phyloP scores from a whole-genome alignment of 2,888 invertebrate species.

The Perithous albicinctus region DNA sequence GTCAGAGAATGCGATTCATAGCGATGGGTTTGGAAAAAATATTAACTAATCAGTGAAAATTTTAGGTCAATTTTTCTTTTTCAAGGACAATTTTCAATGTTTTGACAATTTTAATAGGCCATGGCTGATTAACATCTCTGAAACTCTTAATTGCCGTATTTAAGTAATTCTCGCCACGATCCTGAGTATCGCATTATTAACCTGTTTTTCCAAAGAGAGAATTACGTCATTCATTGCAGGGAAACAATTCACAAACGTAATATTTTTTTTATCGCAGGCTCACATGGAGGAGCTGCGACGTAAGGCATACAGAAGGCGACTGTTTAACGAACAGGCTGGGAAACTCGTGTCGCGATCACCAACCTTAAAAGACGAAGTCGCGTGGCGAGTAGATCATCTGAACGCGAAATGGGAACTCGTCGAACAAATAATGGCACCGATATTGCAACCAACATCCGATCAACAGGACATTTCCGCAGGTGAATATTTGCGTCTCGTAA shows the following conservation, averaged over 20 bases:
- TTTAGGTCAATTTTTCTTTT: no score
- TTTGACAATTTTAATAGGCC: no score
- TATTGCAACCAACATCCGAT: constrained; percentile 84
- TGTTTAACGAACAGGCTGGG: constrained; percentile 92
- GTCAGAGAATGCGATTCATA: no score
- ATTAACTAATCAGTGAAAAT: no score
- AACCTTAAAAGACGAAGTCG: constrained; percentile 88
- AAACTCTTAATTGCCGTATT: no score
- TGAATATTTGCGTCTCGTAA: constrained; percentile 65
- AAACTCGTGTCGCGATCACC: constrained; percentile 89
- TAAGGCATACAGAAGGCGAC: constrained; percentile 89
- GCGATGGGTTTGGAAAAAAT: no score
- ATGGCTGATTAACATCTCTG: no score
- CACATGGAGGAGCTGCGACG: constrained; percentile 92
- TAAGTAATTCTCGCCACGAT: no score
- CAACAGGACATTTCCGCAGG: constrained; percentile 83
- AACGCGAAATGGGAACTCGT: constrained; percentile 93
- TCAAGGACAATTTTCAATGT: no score
- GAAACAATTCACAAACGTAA: constrained; percentile 24
- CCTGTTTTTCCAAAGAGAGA: neutral
- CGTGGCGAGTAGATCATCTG: constrained; percentile 90
- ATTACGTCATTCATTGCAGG: neutral
- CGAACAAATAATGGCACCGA: constrained; percentile 89
- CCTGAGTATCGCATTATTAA: no score
- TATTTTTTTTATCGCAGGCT: constrained; percentile 86